Percentiles rank a stretch among this genome's conserved stretches.
phyloP scores from a whole-genome alignment of 2,888 invertebrate species.

The Polylopha cassiicola region DNA sequence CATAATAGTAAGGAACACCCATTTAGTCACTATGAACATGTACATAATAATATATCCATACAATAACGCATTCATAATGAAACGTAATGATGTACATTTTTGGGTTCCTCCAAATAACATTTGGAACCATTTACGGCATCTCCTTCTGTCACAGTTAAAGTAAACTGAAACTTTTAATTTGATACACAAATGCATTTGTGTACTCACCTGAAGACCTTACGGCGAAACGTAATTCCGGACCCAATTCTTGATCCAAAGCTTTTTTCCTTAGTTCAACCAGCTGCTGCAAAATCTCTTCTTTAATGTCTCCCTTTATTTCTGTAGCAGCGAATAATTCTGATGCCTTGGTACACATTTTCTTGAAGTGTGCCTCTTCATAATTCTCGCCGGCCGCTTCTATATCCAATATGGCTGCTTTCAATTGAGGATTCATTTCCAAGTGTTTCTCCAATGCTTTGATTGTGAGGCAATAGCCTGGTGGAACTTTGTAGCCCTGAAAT shows the following conservation, averaged over 20 bases:
- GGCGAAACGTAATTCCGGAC: constrained; percentile 71
- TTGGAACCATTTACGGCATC: no score
- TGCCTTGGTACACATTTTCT: constrained; percentile 69
- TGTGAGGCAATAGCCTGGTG: constrained; percentile 84
- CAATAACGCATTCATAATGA: no score
- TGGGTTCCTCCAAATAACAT: no score
- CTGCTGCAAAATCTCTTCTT: constrained; percentile 45
- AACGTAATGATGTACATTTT: no score
- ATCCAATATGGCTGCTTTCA: constrained; percentile 65
- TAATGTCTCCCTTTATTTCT: constrained; percentile 55
- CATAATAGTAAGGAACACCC: no score
- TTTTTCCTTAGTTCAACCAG: constrained; percentile 45
- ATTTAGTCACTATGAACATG: no score
- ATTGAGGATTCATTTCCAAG: constrained; percentile 58
- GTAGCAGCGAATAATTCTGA: constrained; percentile 56
- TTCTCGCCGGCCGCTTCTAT: constrained; percentile 73
- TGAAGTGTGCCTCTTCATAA: constrained; percentile 63
- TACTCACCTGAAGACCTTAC: constrained; percentile 79
- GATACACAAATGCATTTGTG: no score
- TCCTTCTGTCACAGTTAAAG: no score
- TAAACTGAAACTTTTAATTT: no score
- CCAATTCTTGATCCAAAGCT: constrained; percentile 41
- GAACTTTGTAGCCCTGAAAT: constrained; percentile 77
- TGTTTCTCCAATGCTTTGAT: constrained; percentile 78
- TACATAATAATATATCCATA: no score